Conservation (phyloP, 2,888 invertebrate species). For the Prosopocoilus inquinatus region DNA sequence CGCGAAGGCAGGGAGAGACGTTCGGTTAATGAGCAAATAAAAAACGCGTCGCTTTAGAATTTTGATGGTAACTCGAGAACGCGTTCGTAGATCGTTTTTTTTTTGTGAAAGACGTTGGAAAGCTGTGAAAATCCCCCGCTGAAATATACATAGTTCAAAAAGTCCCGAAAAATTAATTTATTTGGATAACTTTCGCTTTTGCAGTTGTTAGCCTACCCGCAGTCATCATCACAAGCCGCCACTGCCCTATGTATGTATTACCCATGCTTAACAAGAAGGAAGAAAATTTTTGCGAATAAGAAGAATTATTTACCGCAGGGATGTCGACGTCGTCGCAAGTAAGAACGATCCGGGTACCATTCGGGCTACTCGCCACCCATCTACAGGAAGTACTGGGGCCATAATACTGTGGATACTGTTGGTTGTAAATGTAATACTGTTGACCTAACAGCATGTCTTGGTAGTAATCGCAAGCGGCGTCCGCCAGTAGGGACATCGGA, state of each 20-base stretch:
- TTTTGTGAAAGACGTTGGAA: too few species aligned
- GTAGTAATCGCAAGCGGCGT: slow-evolving; percentile 51
- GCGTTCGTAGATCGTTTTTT: too few species aligned
- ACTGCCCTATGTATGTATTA: too few species aligned
- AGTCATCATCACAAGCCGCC: background rate
- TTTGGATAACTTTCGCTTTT: background rate
- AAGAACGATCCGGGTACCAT: slow-evolving; percentile 51
- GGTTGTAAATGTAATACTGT: slow-evolving; percentile 52
- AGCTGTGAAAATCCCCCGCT: too few species aligned
- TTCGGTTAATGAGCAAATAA: too few species aligned
- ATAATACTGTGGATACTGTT: slow-evolving; percentile 54
- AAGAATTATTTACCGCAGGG: slow-evolving; percentile 50
- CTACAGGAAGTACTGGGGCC: slow-evolving; percentile 47
- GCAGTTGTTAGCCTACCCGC: background rate
- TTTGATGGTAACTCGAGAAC: too few species aligned
- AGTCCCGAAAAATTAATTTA: too few species aligned
- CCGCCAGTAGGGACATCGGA: slow-evolving; percentile 37
- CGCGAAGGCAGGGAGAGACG: too few species aligned
- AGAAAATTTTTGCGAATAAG: background rate
- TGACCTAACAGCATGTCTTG: slow-evolving; percentile 46
- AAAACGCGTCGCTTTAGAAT: too few species aligned
- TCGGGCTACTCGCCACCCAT: slow-evolving; percentile 53
- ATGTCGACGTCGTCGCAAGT: slow-evolving; percentile 52
- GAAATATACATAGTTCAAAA: too few species aligned
- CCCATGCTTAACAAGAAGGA: too few species aligned